Base-by-base conservation (phyloP, 2,797 vertebrate genomes). In the Fistularia tabacaria region DNA sequence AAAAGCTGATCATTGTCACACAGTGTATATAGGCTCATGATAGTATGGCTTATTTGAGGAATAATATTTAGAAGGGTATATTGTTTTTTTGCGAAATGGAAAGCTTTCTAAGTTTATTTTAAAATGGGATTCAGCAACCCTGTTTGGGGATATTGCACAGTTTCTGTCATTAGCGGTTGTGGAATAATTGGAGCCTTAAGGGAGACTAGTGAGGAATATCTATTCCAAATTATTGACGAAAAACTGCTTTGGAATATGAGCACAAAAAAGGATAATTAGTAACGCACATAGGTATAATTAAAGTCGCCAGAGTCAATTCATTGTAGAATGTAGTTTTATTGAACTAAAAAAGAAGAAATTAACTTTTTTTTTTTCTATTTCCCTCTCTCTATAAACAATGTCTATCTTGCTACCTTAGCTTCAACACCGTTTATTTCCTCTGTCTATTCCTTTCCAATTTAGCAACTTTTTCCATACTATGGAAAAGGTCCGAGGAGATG, bases 1-100 rank as follows among this genome's bases (percentile, higher is more conserved):
- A 81, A 85, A 85, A 81, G 73, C 66, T 66, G 80, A 85, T 87
- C 76, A 81, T 68, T 77, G 78, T 83, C 76, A 76, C 1, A 14
- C 40, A 51, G 68, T 54, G 64, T 54, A 51, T 58, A 52, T 55
- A 67, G 49, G 47, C 1, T 3, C 72, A 66, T 79, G 80, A 76
- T 42, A 64, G 44, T 62, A 69, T 7, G 58, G 66, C 62, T 70
- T 60, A 41, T 60, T 54, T 83, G 43, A 66, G 44, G 64, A 76
- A 57, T 74, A 75, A 76, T 51, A 59, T 62, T 51, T 57, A 56
- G 49, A 25, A 48, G 39, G 10, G 6, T 41, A 40, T 59, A 59
- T 66, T 57, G 79, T 78, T 59, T 76, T 73, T 56, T 56, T 57
- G 51, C 14, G 57, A 14, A 5, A 41, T 3, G 15, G 15, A 8